These are phyloP conservation scores for Epistrophe grossulariae DNA, from an alignment of 2,888 invertebrate species.

Conservation along the genomic window DNA sequence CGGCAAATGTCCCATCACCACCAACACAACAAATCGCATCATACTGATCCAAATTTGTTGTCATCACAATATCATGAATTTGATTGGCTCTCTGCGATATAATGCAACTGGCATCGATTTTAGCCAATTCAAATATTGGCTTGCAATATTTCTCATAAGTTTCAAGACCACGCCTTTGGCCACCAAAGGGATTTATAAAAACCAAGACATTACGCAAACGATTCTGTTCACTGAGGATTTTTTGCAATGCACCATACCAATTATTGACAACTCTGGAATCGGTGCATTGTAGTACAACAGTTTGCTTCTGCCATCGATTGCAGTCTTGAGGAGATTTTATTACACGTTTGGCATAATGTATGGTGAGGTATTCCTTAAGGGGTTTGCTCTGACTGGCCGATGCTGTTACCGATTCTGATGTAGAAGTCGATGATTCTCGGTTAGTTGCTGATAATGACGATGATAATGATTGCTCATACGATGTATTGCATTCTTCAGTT, in stretches of 20 bases:
- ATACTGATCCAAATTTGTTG: constrained; percentile 85
- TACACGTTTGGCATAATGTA: constrained; percentile 86
- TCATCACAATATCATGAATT: constrained; percentile 88
- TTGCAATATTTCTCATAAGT: constrained; percentile 90
- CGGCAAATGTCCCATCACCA: constrained; percentile 94
- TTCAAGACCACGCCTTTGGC: constrained; percentile 89
- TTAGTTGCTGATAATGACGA: constrained; percentile 16
- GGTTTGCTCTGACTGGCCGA: constrained; percentile 77
- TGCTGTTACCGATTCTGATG: constrained; percentile 77
- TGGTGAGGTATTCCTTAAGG: constrained; percentile 85
- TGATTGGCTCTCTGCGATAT: constrained; percentile 91
- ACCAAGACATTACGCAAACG: constrained; percentile 90
- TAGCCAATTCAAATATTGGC: constrained; percentile 87
- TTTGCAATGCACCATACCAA: constrained; percentile 87
- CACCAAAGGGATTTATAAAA: constrained; percentile 94
- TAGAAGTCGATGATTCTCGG: constrained; percentile 37
- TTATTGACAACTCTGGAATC: constrained; percentile 87
- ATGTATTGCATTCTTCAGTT: constrained; percentile 20
- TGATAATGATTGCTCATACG: constrained; percentile 67
- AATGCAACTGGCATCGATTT: constrained; percentile 87
- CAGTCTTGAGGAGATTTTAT: constrained; percentile 84
- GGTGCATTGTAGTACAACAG: constrained; percentile 86
- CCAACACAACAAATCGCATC: constrained; percentile 92
- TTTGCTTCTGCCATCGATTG: constrained; percentile 86
- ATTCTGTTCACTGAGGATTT: constrained; percentile 79